phyloP scores from a whole-genome alignment of 1,140 invertebrate species.

The Thrips palmi region DNA sequence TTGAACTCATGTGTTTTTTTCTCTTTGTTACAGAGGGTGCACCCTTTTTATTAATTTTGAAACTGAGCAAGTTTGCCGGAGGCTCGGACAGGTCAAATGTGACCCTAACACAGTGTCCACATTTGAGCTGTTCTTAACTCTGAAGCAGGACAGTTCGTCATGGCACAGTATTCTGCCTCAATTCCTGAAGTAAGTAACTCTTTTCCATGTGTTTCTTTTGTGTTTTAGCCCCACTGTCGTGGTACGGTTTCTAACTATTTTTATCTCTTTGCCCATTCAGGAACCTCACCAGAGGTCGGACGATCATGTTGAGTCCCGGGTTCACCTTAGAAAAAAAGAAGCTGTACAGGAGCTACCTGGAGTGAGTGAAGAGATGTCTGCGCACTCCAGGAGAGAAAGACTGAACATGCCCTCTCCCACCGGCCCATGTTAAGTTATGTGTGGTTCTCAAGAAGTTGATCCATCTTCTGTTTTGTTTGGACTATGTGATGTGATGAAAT shows the following conservation, averaged over 20 bases:
- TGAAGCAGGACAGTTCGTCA: conserved; percentile 59
- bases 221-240: background rate
- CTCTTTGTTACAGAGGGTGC: conserved; percentile 35
- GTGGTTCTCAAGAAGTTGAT: too few species aligned
- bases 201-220: background rate
- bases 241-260: conserved; percentile 10
- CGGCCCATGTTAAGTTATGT: too few species aligned
- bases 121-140: conserved; percentile 64
- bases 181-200: conserved; percentile 58
- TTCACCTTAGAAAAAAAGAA: conserved; percentile 74
- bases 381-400: too few species aligned
- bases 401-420: too few species aligned
- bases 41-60: conserved; percentile 58
- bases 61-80: conserved; percentile 34
- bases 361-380: too few species aligned
- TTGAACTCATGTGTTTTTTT: conserved; percentile 11
- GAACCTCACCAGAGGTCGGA: conserved; percentile 60
- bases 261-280: conserved; percentile 29
- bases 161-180: conserved; percentile 69
- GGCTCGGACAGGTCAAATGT: conserved; percentile 50
- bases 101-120: conserved; percentile 67
- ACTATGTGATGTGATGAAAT: too few species aligned
- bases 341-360: conserved; percentile 52
- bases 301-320: conserved; percentile 65
- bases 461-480: too few species aligned